These are phyloP conservation scores for Phorcus lineatus DNA, from an alignment of 2,888 invertebrate species.

Conservation along the genomic window DNA sequence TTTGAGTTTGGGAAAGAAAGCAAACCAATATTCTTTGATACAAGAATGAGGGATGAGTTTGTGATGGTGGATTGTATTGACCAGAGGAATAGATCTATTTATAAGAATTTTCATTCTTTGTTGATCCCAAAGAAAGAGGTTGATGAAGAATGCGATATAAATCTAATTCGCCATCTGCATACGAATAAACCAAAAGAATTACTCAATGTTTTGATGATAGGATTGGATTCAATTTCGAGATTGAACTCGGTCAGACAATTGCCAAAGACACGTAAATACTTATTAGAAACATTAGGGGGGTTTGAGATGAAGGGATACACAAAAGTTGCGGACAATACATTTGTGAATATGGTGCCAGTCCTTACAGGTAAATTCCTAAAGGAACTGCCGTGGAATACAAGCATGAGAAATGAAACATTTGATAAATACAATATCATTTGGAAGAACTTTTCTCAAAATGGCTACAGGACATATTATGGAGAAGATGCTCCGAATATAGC, in stretches of 20 bases:
- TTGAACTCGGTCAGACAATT: constrained; percentile 89
- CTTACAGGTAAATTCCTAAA: constrained; percentile 75
- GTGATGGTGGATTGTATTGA: constrained; percentile 47
- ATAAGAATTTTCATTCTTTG: constrained; percentile 52
- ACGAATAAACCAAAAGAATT: background rate
- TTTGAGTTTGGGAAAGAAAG: background rate
- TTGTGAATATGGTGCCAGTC: constrained; percentile 89
- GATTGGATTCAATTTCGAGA: constrained; percentile 89
- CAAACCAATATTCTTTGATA: constrained; percentile 23
- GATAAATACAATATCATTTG: constrained; percentile 84
- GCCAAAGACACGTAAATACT: constrained; percentile 80
- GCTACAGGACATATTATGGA: constrained; percentile 85
- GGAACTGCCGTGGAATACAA: constrained; percentile 33
- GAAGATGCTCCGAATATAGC: constrained; percentile 88
- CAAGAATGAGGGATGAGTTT: constrained; percentile 42
- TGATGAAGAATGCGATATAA: background rate
- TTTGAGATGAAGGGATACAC: constrained; percentile 90
- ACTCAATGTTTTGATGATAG: constrained; percentile 85
- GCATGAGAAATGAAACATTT: constrained; percentile 24
- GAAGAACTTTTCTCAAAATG: constrained; percentile 84
- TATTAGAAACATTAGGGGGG: constrained; percentile 81
- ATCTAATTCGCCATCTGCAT: background rate
- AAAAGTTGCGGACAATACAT: constrained; percentile 95
- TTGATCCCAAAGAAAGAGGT: constrained; percentile 24
- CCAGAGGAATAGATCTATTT: constrained; percentile 35